Percentiles rank a stretch among this genome's conserved stretches.
Evolutionary conservation across 1,140 invertebrate species (phyloP).

Genomic region (Zaprionus davidi): DNA sequence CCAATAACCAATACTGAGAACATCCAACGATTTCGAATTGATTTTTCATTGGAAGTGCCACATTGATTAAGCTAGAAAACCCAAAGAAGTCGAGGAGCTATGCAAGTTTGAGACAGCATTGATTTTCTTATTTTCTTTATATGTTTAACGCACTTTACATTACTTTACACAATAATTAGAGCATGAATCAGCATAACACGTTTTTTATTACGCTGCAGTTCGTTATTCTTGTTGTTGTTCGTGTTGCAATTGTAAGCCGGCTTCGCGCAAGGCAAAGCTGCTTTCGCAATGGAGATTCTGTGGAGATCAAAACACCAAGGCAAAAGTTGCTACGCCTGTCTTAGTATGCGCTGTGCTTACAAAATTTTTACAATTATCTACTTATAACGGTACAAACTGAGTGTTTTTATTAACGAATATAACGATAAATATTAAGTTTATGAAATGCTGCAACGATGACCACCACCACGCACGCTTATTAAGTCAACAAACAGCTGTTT

Average conservation of each 20-base stretch:
- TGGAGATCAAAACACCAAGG: constrained; percentile 59
- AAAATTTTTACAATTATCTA: not conserved
- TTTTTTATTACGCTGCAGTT: constrained; percentile 9
- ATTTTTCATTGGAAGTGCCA: constrained; percentile 80
- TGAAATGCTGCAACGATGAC: not conserved
- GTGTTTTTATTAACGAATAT: not conserved
- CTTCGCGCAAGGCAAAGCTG: constrained; percentile 27
- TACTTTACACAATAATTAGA: constrained; percentile 37
- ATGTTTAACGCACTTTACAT: constrained; percentile 24
- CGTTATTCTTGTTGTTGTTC: constrained; percentile 22
- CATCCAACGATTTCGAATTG: constrained; percentile 80
- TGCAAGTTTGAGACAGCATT: not conserved
- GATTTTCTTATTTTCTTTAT: not conserved
- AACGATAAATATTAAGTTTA: not conserved
- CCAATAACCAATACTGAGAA: constrained; percentile 83
- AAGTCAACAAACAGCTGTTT: constrained; percentile 19
- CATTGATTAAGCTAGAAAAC: constrained; percentile 81
- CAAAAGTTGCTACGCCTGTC: constrained; percentile 54
- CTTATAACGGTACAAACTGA: not conserved
- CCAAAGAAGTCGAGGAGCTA: constrained; percentile 26
- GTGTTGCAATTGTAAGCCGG: constrained; percentile 34
- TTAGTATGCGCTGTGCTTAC: not conserved
- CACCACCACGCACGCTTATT: constrained; percentile 25
- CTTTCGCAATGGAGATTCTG: constrained; percentile 53
- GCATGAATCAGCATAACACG: constrained; percentile 42